A percentile compares a stretch with the other conserved stretches of the same genome.
Conservation (phyloP, 2,888 invertebrate species). For the Thyatira batis region DNA sequence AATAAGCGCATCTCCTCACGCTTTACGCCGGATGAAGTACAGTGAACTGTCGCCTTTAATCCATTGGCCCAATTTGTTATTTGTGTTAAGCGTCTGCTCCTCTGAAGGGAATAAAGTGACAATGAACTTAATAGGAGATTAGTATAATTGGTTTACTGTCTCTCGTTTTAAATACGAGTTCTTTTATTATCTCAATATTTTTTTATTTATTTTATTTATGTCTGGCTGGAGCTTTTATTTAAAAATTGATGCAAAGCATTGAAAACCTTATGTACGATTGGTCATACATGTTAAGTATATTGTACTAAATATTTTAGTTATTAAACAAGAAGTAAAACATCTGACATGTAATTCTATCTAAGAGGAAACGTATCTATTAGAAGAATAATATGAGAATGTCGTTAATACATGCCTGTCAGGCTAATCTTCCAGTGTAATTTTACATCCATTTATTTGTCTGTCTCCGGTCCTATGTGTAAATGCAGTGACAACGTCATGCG, state of each 20-base stretch:
- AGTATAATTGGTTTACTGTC: background rate
- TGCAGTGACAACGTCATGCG: constrained; percentile 44
- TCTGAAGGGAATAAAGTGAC: background rate
- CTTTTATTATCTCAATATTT: too few relatives aligned
- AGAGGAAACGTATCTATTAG: background rate
- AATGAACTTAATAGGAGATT: background rate
- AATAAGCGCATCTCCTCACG: constrained; percentile 56
- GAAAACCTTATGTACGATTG: too few relatives aligned
- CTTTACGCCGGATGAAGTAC: constrained; percentile 30
- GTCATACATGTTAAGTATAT: too few relatives aligned
- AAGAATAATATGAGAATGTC: constrained; percentile 29
- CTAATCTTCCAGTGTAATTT: constrained; percentile 31
- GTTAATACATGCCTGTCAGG: constrained; percentile 20
- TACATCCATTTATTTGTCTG: constrained; percentile 36
- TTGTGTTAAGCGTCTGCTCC: constrained; percentile 13
- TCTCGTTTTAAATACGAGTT: background rate
- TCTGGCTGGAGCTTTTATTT: too few relatives aligned
- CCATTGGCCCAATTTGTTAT: constrained; percentile 37
- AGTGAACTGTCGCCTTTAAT: constrained; percentile 42
- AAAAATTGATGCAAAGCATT: too few relatives aligned
- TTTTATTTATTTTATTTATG: too few relatives aligned
- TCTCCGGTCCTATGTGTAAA: constrained; percentile 11
- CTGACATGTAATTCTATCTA: background rate
- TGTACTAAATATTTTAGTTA: too few relatives aligned
- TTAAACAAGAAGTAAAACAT: too few relatives aligned